Base-by-base conservation (phyloP, 2,797 vertebrate genomes). In the Leptatherina wallacei region DNA sequence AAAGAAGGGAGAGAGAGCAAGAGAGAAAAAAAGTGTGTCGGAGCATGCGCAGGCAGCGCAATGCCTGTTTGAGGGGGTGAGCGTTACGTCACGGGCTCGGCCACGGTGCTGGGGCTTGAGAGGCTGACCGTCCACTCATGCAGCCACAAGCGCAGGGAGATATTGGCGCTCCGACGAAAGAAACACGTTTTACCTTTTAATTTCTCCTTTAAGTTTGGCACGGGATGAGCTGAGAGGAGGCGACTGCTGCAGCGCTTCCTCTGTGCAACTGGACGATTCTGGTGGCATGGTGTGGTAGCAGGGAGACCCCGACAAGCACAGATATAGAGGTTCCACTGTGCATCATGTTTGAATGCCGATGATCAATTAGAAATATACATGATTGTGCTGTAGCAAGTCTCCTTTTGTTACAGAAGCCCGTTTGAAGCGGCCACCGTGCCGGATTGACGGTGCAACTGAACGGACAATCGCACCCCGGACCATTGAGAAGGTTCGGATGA, bases 51-150 rank as follows among this genome's bases (percentile, higher is more conserved):
- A 93, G n/a, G 62, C 38, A 0, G 2, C 2, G 77, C 82, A 84
- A 81, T 85, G 71, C 67, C 70, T n/a, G 75, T 87, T 84, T 61
- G 54, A 57, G 73, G 64, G 81, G 71, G 65, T 69, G 83, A 61
- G 65, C 67, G 83, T 94, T 89, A 94, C 94, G 94, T 95, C 94
- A 95, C 93, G 59, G 76, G 61, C 81, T 88, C 84, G 85, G 89
- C 71, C 83, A 86, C 85, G 71, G 88, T 75, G 83, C 83, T 77
- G 83, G 80, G 83, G 81, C 85, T 85, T 61, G 72, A 84, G 76
- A 84, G 82, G 78, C 69, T 85, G 84, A 83, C 80, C 88, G 77
- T 90, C 91, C 92, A 89, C 87, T 91, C 91, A 88, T 90, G 89
- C 89, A 89, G 79, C 62, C 89, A 83, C 85, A 85, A 85, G 89